A percentile compares a stretch with the other conserved stretches of the same genome.
Conservation (phyloP, 2,888 invertebrate species). For the Apamea sordens region DNA sequence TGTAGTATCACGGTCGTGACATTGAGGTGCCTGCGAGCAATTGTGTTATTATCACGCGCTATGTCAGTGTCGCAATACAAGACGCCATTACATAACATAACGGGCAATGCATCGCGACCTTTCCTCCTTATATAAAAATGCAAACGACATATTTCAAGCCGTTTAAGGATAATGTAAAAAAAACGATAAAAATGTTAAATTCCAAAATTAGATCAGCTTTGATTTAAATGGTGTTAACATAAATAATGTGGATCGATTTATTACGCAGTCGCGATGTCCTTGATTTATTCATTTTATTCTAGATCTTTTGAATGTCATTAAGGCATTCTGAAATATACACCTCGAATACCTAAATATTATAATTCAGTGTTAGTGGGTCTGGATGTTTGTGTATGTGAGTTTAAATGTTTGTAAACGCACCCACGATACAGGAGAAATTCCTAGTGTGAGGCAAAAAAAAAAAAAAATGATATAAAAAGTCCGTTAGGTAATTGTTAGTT, state of each 20-base stretch:
- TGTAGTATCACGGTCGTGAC: constrained; percentile 83
- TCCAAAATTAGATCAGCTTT: constrained; percentile 35
- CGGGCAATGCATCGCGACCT: constrained; percentile 73
- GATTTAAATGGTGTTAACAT: constrained; percentile 43
- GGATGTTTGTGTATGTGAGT: no score
- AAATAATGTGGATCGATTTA: constrained; percentile 56
- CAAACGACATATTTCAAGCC: constrained; percentile 63
- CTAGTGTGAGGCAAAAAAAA: no score
- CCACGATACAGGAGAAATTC: no score
- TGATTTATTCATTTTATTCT: constrained; percentile 46
- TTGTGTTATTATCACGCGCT: constrained; percentile 73
- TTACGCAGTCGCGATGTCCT: constrained; percentile 25
- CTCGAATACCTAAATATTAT: constrained; percentile 1
- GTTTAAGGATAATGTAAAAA: constrained; percentile 61
- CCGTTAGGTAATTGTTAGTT: constrained; percentile 2
- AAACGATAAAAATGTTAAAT: constrained; percentile 52
- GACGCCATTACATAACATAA: constrained; percentile 77
- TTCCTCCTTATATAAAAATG: constrained; percentile 69
- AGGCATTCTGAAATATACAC: constrained; percentile 19
- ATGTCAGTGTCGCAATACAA: constrained; percentile 72
- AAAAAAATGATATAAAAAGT: constrained; percentile 21
- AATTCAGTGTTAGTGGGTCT: not conserved
- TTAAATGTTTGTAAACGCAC: no score
- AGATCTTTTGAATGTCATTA: constrained; percentile 25
- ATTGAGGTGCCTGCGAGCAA: constrained; percentile 80